Evolutionary conservation across 2,797 vertebrate genomes (phyloP).

Genomic region (Paguma larvata): DNA sequence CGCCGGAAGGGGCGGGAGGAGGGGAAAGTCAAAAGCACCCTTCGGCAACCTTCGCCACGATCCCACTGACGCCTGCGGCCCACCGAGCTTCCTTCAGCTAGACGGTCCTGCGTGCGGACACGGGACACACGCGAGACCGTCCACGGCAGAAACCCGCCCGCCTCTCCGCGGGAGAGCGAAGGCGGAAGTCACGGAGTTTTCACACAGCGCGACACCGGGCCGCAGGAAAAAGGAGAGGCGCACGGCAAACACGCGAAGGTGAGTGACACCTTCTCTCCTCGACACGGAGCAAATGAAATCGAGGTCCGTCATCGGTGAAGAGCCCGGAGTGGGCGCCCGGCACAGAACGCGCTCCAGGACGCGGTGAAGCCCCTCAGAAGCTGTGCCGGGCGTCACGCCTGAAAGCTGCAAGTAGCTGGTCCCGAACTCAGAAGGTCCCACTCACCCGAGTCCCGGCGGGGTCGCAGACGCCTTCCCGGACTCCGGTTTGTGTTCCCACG

Average conservation of each 20-base stretch:
- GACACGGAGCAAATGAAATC: background rate
- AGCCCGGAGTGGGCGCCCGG: too few species aligned
- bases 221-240: accelerated
- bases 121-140: accelerated
- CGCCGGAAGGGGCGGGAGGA: accelerated
- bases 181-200: accelerated
- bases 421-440: background rate
- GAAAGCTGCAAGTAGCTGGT: accelerated
- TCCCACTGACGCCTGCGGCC: background rate
- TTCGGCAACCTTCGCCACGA: background rate
- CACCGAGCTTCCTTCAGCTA: too few species aligned
- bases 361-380: accelerated
- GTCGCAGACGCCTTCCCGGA: background rate
- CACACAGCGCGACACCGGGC: accelerated
- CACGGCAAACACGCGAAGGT: accelerated
- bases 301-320: accelerated
- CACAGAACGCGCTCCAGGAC: accelerated
- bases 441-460: background rate
- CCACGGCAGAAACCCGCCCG: accelerated
- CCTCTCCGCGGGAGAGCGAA: accelerated
- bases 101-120: accelerated
- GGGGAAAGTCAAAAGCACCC: background rate
- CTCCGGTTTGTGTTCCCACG: accelerated
- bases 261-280: too few species aligned
- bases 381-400: accelerated